Evolutionary conservation across 2,797 vertebrate genomes (phyloP).

Genomic region (Paratrypauchen microcephalus): DNA sequence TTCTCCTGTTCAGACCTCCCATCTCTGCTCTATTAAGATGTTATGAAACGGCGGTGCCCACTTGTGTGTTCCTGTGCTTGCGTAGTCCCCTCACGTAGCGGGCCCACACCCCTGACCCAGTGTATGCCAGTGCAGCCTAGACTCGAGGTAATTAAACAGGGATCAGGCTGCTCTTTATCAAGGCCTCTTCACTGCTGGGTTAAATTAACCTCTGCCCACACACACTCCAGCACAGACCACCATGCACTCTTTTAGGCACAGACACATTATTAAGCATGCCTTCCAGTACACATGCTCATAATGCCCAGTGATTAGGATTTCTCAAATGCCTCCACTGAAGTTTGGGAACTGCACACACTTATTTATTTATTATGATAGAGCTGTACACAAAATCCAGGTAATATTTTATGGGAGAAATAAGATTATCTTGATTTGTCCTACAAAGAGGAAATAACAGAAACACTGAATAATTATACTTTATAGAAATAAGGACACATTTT

Average conservation of each 20-base stretch:
- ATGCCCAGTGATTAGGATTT: background rate
- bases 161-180: conserved; percentile 77
- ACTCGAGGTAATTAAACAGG: conserved; percentile 76
- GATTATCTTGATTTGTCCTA: too few relatives aligned
- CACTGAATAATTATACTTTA: too few relatives aligned
- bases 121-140: conserved; percentile 63
- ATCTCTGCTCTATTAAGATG: conserved; percentile 11
- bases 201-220: conserved; percentile 74
- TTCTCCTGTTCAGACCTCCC: conserved; percentile 1
- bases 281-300: conserved; percentile 14
- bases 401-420: too few relatives aligned
- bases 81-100: conserved; percentile 50
- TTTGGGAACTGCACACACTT: background rate
- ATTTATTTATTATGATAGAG: background rate
- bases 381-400: background rate
- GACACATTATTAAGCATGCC: conserved; percentile 28
- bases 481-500: too few relatives aligned
- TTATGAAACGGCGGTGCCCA: background rate
- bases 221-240: conserved; percentile 27
- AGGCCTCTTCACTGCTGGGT: conserved; percentile 73
- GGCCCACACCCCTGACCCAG: conserved; percentile 61
- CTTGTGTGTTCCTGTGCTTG: conserved; percentile 26
- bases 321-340: background rate
- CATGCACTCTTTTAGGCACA: conserved; percentile 26
- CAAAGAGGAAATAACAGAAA: too few relatives aligned